Percentiles rank a stretch among this genome's conserved stretches.
Conservation (phyloP, 2,888 invertebrate species). For the Drosophila vallismaia region DNA sequence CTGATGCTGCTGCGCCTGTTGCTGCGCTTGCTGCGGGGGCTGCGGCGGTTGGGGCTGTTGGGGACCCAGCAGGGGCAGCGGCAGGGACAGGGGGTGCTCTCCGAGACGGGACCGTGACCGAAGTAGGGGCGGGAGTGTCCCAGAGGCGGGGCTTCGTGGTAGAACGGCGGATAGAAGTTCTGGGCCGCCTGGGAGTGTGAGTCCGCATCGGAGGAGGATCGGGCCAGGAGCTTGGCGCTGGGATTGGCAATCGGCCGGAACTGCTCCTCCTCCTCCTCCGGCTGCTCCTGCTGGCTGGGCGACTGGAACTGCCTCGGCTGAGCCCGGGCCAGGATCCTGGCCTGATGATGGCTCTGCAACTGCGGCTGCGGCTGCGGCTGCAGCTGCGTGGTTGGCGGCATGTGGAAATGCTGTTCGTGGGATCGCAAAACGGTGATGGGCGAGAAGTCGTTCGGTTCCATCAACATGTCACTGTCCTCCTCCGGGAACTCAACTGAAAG, state of each 20-base stretch:
- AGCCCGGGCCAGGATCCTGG: constrained; percentile 25
- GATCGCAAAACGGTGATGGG: constrained; percentile 81
- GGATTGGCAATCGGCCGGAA: constrained; percentile 71
- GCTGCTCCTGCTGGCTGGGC: constrained; percentile 24
- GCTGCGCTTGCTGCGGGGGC: constrained; percentile 27
- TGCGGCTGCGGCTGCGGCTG: constrained; percentile 40
- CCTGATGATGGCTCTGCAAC: background rate
- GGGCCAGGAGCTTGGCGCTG: constrained; percentile 53
- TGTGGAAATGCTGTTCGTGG: constrained; percentile 81
- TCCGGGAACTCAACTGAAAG: constrained; percentile 81
- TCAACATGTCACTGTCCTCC: constrained; percentile 83
- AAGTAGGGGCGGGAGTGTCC: constrained; percentile 87
- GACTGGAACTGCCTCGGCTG: constrained; percentile 55
- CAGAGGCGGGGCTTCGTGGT: constrained; percentile 86
- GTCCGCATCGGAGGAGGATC: constrained; percentile 66
- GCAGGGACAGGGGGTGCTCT: constrained; percentile 25
- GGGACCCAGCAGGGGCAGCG: constrained; percentile 56
- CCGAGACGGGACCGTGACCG: constrained; percentile 83
- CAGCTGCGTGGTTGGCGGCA: constrained; percentile 71
- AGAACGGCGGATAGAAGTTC: constrained; percentile 92
- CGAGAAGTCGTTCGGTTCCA: constrained; percentile 83
- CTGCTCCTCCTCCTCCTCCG: constrained; percentile 56
- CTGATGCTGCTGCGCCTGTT: constrained; percentile 7
- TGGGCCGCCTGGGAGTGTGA: constrained; percentile 85
- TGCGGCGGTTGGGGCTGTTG: constrained; percentile 19